Evolutionary conservation across 1,140 invertebrate genomes (phyloP), one percentile per base, ranked within the genome.

Genomic region (Cylas formicarius): DNA sequence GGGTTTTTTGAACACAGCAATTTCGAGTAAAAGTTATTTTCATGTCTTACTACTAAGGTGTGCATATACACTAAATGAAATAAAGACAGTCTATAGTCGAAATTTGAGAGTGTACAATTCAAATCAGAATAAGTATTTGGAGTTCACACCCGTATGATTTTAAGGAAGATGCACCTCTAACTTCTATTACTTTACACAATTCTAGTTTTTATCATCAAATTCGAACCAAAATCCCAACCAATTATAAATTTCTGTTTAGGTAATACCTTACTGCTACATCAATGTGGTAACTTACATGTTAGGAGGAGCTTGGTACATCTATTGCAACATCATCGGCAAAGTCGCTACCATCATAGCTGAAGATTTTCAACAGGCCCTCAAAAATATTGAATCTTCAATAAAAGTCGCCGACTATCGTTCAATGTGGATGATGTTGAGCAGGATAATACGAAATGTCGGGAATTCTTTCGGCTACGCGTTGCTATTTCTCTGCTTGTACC

Each of bases 401-500:
- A 74, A 72, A 66, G 73, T 80, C 2, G 73, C 77, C 0, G 74
- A 79, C 48, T 80, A 79, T 58, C 67, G 78, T 9, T 72, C 75
- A 0, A 54, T 80, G 2, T 81, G 78, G 78, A 67, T 81, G 33
- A 70, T 77, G 2, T 52, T 81, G 9, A 78, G 75, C 52, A 78
- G 75, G 62, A 57, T 80, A 14, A 74, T 75, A 2, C 63, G 76
- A 24, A 72, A 80, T 48, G 74, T 74, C 1, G 77, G 77, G 27
- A 72, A 74, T 18, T 72, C 76, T 1, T 72, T 71, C 46, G 77
- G 75, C 48, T 80, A 78, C 45, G 73, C 73, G 0, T 71, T 80
- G 32, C 78, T 72, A 1, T 80, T 77, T 48, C 62, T 80, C 37
- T 76, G 71, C 53, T 66, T 81, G 2, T 80, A 80, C 51, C 64